Base-by-base conservation (phyloP, 2,888 invertebrate species). In the Dermolepida albohirtum region DNA sequence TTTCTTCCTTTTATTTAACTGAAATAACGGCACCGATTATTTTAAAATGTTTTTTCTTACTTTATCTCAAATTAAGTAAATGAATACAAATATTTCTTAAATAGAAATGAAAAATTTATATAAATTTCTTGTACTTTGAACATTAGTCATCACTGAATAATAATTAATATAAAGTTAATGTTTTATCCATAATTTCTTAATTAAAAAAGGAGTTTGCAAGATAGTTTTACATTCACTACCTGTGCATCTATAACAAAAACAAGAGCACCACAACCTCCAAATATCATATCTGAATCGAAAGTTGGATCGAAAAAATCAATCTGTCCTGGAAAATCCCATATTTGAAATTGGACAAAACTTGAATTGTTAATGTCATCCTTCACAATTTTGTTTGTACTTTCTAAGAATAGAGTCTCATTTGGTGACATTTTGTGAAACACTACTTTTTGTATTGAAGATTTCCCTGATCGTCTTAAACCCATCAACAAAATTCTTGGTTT, bases 391-490 rank as follows among this genome's bases (percentile, higher is more conserved):
- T 96, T 97, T 57, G 98, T 99, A 73, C 97, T 97, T 83, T 99
- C 99, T 72, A 99, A 86, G 82, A 99, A 99, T 64, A 99, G 86
- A 0, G 99, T 99, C 85, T 99, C 99, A 85, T 98, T 99, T 1
- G 99, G 99, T 1, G 98, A 97, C 96, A 99, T 99, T 86, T 99
- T 99, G 83, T 99, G 98, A 82, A 99, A 99, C n/a, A 99, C 99
- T 4, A 99, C 99, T 87, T 99, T 98, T 82, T 98, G 97, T 79
- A 99, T 99, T 0, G 98, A 99, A 62, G 98, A 98, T 84, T 99
- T 99, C 54, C 99, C 99, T 78, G 98, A 98, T 82, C 95, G 92
- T 81, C 97, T 87, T 12, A 97, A 86, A 2, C 98, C 98, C 97
- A 98, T 97, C 22, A 98, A 85, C 40, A 98, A 86, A 78, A 98